Evolutionary conservation across 2,888 invertebrate species (phyloP).

Genomic region (Hypselothyrea guttata): DNA sequence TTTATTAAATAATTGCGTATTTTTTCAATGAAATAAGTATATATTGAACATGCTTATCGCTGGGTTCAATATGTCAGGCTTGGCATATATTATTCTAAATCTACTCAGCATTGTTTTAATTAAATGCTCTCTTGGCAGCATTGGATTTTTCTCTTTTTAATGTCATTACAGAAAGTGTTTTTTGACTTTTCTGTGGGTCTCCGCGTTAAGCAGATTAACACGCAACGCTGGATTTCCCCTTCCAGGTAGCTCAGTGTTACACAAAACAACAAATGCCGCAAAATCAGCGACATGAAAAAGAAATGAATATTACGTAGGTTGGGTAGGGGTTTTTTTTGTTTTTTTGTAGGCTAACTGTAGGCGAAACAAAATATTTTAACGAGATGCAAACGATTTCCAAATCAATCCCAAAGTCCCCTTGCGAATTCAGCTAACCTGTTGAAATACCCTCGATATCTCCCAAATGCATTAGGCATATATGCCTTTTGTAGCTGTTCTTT

Average conservation of each 20-base stretch:
- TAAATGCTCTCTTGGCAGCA: too few species aligned
- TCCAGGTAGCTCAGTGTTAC: conserved; percentile 15
- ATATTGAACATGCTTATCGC: conserved; percentile 35
- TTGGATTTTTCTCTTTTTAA: too few species aligned
- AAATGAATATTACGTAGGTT: conserved; percentile 8
- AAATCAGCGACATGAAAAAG: conserved; percentile 24
- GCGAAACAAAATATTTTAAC: too few species aligned
- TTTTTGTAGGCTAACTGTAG: too few species aligned
- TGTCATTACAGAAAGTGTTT: background rate
- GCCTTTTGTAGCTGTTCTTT: background rate
- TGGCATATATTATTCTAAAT: background rate
- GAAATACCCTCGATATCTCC: background rate
- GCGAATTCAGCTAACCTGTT: too few species aligned
- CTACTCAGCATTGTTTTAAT: too few species aligned
- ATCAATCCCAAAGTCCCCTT: background rate
- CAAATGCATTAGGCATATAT: conserved; percentile 8
- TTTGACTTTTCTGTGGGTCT: background rate
- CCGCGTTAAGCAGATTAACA: too few species aligned
- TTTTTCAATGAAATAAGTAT: background rate
- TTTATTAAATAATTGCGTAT: background rate
- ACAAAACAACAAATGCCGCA: conserved; percentile 18
- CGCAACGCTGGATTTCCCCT: conserved; percentile 20
- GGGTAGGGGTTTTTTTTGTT: background rate
- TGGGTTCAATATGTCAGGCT: conserved; percentile 25
- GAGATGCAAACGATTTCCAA: background rate